These are phyloP conservation scores for Poeciliopsis gracilis DNA, from an alignment of 2,797 vertebrate genomes.

Conservation along the genomic window DNA sequence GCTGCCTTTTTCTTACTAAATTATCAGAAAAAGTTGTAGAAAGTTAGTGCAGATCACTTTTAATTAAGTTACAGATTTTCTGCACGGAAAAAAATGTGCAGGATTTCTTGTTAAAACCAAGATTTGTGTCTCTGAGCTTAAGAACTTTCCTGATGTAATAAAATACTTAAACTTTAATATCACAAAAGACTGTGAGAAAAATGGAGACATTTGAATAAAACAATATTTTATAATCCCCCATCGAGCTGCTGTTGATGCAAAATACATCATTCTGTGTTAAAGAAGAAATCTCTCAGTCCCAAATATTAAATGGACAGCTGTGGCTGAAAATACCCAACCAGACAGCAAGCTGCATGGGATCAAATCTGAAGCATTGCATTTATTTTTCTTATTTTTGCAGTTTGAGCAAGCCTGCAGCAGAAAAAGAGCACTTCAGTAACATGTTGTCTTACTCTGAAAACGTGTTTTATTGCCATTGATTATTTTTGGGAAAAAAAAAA, in stretches of 20 bases:
- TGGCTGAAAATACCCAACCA: not conserved
- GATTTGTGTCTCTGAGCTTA: not conserved
- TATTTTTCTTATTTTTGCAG: conserved; percentile 17
- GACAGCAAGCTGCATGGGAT: not conserved
- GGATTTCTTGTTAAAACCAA: not conserved
- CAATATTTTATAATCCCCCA: too few relatives aligned
- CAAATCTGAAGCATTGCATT: not conserved
- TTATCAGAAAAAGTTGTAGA: too few relatives aligned
- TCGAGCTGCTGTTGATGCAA: conserved; percentile 16
- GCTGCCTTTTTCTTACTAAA: too few relatives aligned
- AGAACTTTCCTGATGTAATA: not conserved
- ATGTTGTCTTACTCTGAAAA: not conserved
- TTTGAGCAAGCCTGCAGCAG: not conserved
- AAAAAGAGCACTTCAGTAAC: not conserved
- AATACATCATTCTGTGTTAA: conserved; percentile 26
- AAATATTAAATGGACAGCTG: conserved; percentile 18
- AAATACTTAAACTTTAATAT: not conserved
- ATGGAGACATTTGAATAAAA: not conserved
- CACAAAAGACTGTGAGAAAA: not conserved
- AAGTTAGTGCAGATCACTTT: too few relatives aligned
- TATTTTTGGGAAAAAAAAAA: conserved; percentile 12
- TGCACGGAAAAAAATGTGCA: not conserved
- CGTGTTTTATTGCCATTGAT: not conserved
- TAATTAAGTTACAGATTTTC: too few relatives aligned
- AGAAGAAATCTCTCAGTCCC: conserved; percentile 9